Evolutionary conservation across 2,888 invertebrate genomes (phyloP).

Genomic region (Chrysodeixis includens): DNA sequence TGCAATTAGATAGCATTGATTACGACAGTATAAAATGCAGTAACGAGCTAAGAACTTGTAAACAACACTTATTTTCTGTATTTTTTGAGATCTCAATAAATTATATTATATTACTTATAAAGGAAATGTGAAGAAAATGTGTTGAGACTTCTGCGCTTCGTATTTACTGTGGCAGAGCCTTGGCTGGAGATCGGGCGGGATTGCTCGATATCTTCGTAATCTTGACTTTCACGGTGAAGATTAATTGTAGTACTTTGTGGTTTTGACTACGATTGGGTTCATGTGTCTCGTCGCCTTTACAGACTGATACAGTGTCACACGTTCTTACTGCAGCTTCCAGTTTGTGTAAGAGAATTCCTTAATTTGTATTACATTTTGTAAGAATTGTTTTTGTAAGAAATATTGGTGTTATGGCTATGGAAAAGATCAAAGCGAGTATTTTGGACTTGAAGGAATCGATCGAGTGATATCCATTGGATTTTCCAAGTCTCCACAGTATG

Average conservation of each 20-base stretch:
- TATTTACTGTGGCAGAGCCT: conserved; percentile 59
- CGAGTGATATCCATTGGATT: background rate
- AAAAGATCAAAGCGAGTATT: background rate
- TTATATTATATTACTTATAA: too few relatives aligned
- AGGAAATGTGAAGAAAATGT: too few relatives aligned
- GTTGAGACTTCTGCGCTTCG: conserved; percentile 35
- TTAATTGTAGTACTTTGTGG: conserved; percentile 57
- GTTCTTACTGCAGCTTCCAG: background rate
- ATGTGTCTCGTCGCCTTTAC: conserved; percentile 28
- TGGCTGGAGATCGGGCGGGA: conserved; percentile 56
- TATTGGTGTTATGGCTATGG: too few relatives aligned
- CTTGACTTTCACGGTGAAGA: conserved; percentile 59
- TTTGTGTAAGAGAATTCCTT: background rate
- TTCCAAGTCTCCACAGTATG: background rate
- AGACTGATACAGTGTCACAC: conserved; percentile 11
- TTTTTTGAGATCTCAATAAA: too few relatives aligned
- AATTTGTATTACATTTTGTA: background rate
- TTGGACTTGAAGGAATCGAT: background rate
- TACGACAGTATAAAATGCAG: too few relatives aligned
- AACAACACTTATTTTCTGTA: too few relatives aligned
- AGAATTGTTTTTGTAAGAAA: too few relatives aligned
- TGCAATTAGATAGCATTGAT: too few relatives aligned
- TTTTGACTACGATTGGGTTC: conserved; percentile 33
- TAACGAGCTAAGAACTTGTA: too few relatives aligned
- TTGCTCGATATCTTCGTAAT: conserved; percentile 55